phyloP scores from a whole-genome alignment of 2,888 invertebrate species.

The Noctua fimbriata region DNA sequence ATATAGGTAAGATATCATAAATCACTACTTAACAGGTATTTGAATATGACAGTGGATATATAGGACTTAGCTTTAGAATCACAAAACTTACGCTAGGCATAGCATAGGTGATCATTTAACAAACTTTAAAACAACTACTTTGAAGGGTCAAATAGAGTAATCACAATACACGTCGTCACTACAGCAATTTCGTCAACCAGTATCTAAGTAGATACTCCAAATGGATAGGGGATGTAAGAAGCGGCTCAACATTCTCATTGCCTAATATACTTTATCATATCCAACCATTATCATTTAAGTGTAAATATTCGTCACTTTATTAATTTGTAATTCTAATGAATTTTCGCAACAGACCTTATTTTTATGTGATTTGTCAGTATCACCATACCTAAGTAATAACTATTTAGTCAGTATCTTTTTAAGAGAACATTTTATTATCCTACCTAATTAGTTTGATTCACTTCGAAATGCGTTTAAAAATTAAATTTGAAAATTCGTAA shows the following conservation, averaged over 20 bases:
- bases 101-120: conserved; percentile 78
- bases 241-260: conserved; percentile 61
- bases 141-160: conserved; percentile 79
- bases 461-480: conserved; percentile 58
- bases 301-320: conserved; percentile 72
- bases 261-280: conserved; percentile 65
- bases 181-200: conserved; percentile 67
- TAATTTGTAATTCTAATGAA: conserved; percentile 68
- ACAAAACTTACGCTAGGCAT: conserved; percentile 82
- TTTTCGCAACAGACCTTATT: conserved; percentile 85
- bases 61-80: conserved; percentile 84
- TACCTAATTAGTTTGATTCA: conserved; percentile 77
- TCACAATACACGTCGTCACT: conserved; percentile 67
- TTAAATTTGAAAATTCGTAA: conserved; percentile 52
- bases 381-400: conserved; percentile 82
- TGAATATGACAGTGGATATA: conserved; percentile 79
- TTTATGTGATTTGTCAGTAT: conserved; percentile 81
- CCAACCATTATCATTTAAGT: conserved; percentile 69
- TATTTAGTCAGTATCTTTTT: conserved; percentile 82
- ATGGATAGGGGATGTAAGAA: conserved; percentile 53
- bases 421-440: conserved; percentile 82
- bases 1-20: conserved; percentile 68
- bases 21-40: conserved; percentile 75
- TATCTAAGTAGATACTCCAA: conserved; percentile 58
- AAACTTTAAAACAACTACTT: conserved; percentile 80